Percentiles rank a stretch among this genome's conserved stretches.
These are phyloP conservation scores for Drosophila borborema DNA, from an alignment of 2,888 invertebrate species.

Conservation along the genomic window DNA sequence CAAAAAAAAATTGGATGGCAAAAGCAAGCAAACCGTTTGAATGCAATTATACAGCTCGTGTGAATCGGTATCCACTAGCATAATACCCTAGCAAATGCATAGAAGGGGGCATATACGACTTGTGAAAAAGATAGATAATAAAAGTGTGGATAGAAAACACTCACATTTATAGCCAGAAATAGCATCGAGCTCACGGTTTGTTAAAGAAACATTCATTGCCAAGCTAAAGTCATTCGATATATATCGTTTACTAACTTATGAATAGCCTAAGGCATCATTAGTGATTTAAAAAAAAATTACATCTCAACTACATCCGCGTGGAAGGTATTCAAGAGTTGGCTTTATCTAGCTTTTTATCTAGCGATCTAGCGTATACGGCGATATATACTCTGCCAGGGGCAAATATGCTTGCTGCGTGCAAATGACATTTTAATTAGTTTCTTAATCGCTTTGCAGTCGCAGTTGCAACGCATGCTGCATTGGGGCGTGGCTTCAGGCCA, in stretches of 20 bases:
- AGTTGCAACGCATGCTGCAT: not conserved
- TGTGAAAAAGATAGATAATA: not conserved
- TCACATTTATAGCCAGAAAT: not conserved
- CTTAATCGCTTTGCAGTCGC: conserved; percentile 56
- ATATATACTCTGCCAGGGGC: not conserved
- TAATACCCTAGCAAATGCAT: not conserved
- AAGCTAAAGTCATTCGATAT: not conserved
- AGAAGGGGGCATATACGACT: not conserved
- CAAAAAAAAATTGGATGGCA: not conserved
- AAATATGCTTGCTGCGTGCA: conserved; percentile 52
- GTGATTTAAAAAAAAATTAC: not conserved
- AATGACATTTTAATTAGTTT: conserved; percentile 82
- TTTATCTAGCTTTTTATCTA: not conserved
- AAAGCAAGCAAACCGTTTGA: conserved; percentile 42
- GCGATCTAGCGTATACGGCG: conserved; percentile 21
- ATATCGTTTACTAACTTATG: not conserved
- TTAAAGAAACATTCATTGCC: too few species aligned
- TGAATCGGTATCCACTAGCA: conserved; percentile 16
- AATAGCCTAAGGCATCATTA: not conserved
- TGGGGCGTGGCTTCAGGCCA: not conserved
- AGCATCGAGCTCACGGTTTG: too few species aligned
- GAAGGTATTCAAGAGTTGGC: not conserved
- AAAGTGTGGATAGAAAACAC: too few species aligned
- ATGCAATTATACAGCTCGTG: conserved; percentile 57
- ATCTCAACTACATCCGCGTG: too few species aligned